Evolutionary conservation across 2,113 vertebrate genomes (phyloP).

Genomic region (Clarias magur): DNA sequence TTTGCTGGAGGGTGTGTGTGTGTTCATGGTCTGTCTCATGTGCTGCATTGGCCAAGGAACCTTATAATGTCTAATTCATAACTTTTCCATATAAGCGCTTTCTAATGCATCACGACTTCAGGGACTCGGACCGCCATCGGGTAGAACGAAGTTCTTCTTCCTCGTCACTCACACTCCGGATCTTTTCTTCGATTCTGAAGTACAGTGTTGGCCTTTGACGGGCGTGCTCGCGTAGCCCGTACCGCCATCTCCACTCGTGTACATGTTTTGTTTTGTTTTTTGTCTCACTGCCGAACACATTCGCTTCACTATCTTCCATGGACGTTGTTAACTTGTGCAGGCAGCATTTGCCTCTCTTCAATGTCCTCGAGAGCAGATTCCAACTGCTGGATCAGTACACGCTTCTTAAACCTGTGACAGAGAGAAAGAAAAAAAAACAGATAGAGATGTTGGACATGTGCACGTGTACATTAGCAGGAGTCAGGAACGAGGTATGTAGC

Average conservation of each 20-base stretch:
- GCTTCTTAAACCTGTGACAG: conserved; percentile 91
- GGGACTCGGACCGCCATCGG: conserved; percentile 4
- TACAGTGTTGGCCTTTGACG: conserved; percentile 21
- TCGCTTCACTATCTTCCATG: conserved; percentile 78
- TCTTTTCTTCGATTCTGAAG: conserved; percentile 19
- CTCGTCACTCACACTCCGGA: conserved; percentile 31
- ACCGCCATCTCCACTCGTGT: neutral
- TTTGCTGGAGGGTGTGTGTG: conserved; percentile 31
- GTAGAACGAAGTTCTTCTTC: neutral
- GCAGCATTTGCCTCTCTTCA: conserved; percentile 72
- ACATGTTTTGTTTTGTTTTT: neutral
- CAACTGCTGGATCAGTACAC: conserved; percentile 96
- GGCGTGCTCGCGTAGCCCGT: neutral
- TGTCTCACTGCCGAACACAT: neutral
- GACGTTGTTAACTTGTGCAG: conserved; percentile 77
- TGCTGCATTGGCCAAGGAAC: neutral
- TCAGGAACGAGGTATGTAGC: neutral
- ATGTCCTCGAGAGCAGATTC: conserved; percentile 84
- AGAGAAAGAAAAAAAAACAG: conserved; percentile 10
- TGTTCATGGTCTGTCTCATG: conserved; percentile 10
- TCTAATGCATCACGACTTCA: conserved; percentile 10
- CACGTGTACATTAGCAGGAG: neutral
- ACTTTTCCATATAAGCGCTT: conserved; percentile 9
- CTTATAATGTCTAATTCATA: neutral
- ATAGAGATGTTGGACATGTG: neutral